phyloP scores from a whole-genome alignment of 2,888 invertebrate species.

The Heliconius hortense region DNA sequence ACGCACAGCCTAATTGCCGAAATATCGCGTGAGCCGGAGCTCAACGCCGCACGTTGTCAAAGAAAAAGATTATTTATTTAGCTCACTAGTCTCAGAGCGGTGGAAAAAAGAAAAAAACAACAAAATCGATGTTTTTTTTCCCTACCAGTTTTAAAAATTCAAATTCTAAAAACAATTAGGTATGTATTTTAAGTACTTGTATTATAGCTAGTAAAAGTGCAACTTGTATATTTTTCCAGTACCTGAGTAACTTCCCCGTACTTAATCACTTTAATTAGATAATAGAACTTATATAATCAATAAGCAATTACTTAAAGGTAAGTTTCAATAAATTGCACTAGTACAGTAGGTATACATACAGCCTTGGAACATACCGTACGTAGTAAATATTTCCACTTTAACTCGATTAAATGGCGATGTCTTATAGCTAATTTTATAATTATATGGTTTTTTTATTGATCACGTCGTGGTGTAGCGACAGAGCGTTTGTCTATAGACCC shows the following conservation, averaged over 20 bases:
- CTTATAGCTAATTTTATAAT: neutral
- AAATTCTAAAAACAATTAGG: neutral
- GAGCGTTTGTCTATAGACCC: too few species aligned
- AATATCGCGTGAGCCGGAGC: neutral
- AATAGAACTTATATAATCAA: slow-evolving; percentile 5
- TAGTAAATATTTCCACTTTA: slow-evolving; percentile 11
- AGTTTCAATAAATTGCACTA: slow-evolving; percentile 9
- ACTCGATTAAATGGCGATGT: neutral
- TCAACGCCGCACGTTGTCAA: neutral
- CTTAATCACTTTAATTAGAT: neutral
- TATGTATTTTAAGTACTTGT: neutral
- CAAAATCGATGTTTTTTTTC: neutral
- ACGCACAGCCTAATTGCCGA: neutral
- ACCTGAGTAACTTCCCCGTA: slow-evolving; percentile 3
- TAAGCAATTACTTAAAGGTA: slow-evolving; percentile 18
- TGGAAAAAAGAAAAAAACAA: neutral
- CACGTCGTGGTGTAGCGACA: too few species aligned
- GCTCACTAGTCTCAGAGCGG: too few species aligned
- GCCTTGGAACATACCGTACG: slow-evolving; percentile 2
- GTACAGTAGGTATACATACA: neutral
- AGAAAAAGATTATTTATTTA: neutral
- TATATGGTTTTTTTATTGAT: neutral
- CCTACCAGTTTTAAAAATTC: too few species aligned
- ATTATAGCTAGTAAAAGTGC: neutral
- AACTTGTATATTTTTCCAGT: slow-evolving; percentile 1